Percentiles rank a stretch among this genome's conserved stretches.
Evolutionary conservation across 2,113 vertebrate species (phyloP).

Genomic region (Campylomormyrus numenius): DNA sequence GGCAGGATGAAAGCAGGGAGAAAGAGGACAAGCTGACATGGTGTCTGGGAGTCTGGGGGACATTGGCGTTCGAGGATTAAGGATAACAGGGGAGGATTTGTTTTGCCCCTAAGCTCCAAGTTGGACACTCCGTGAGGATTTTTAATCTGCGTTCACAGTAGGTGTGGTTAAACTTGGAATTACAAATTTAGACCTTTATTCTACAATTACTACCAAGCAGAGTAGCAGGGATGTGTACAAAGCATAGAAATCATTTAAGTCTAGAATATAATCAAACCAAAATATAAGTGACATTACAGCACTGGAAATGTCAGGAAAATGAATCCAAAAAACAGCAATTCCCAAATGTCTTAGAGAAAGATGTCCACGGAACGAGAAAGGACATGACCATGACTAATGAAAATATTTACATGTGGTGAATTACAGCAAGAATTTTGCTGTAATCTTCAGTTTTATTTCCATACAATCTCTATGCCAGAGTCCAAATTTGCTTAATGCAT

Average conservation of each 20-base stretch:
- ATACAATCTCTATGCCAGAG: not conserved
- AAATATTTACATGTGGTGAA: not conserved
- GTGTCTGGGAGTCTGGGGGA: not conserved
- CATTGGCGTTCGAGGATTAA: not conserved
- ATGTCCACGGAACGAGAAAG: not conserved
- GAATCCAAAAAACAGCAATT: not conserved
- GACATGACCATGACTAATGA: not conserved
- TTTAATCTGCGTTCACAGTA: not conserved
- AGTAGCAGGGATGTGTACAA: not conserved
- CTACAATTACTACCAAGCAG: not conserved
- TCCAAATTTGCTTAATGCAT: not conserved
- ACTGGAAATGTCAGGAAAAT: not conserved
- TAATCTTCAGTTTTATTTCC: not conserved
- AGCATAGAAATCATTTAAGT: not conserved
- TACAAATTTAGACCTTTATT: not conserved
- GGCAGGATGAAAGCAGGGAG: not conserved
- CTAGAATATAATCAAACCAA: not conserved
- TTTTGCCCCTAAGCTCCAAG: not conserved
- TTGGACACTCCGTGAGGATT: not conserved
- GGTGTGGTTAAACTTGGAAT: not conserved
- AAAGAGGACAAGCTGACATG: not conserved
- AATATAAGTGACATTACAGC: not conserved
- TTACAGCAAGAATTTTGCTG: not conserved
- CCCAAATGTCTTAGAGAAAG: not conserved
- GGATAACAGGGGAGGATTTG: not conserved